Conservation (phyloP, 2,113 vertebrate genomes). For the Echinops telfairi region DNA sequence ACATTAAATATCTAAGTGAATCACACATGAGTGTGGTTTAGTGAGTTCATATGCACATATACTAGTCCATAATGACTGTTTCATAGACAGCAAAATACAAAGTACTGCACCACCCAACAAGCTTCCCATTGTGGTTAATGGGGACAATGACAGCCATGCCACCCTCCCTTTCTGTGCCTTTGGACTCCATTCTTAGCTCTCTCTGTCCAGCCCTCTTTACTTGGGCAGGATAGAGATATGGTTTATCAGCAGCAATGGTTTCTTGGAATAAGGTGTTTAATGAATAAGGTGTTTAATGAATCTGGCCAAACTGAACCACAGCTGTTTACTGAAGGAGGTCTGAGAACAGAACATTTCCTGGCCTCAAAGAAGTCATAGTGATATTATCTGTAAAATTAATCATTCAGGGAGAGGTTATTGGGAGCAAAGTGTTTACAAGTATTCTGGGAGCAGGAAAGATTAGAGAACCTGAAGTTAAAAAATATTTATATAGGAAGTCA, state of each 20-base stretch:
- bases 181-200: background rate
- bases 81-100: no score
- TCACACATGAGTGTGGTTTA: background rate
- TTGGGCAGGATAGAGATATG: background rate
- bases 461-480: background rate
- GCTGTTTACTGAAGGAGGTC: background rate
- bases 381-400: background rate
- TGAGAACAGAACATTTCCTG: background rate
- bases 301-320: background rate
- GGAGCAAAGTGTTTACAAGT: background rate
- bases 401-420: background rate
- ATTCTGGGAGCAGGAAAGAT: background rate
- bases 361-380: background rate
- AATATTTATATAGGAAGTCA: background rate
- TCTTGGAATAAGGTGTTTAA: background rate
- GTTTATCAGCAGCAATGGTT: background rate
- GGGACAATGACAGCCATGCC: rapidly evolving
- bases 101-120: no score
- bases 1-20: no score
- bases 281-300: background rate
- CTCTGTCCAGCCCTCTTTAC: background rate
- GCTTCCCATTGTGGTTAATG: background rate
- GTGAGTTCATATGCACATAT: background rate
- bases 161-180: background rate
- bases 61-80: no score